Base-by-base conservation (phyloP, 2,888 invertebrate genomes). In the Nemapogon koenigi region DNA sequence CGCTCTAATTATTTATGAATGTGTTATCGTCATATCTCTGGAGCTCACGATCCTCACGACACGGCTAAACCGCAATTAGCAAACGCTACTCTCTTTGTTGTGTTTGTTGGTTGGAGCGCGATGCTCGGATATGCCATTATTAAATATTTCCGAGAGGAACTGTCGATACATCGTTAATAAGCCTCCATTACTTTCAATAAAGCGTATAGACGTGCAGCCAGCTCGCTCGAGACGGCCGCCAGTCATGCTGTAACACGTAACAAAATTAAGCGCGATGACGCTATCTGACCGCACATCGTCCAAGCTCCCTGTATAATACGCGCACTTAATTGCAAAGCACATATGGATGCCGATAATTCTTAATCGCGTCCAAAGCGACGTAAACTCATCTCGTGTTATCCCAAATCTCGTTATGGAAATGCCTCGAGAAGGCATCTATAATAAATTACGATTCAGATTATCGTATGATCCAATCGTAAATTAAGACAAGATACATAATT, bases 401-500 rank as follows among this genome's bases (percentile, higher is more conserved):
- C 73, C 73, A 75, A 76, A 76, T 76, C 78, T 73, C 59, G 66
- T 71, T 75, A 76, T 75, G 71, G 71, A 72, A 71, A 68, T 68
- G 61, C 64, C 60, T 65, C 59, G 67, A 65, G 72, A 73, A 73
- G 66, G 71, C 70, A 70, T 70, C 67, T 62, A 65, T 64, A 73
- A 75, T 78, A 76, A 76, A 78, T 76, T 70, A 71, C 60, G 59
- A 58, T 69, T 58, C 70, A 68, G 76, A 76, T 78, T 78, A 78
- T 78, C 78, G 66, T 76, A 76, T 78, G 78, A 78, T 78, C 71
- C 75, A 78, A 78, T 78, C 78, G 78, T 78, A 78, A 78, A 78
- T 78, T 76, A 78, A 78, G 78, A 78, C 78, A 78, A 78, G 78
- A 78, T 78, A 78, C 78, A 78, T 78, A 78, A 78, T 78, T 78